phyloP scores from a whole-genome alignment of 2,888 invertebrate genomes.

The Cosmia trapezina region DNA sequence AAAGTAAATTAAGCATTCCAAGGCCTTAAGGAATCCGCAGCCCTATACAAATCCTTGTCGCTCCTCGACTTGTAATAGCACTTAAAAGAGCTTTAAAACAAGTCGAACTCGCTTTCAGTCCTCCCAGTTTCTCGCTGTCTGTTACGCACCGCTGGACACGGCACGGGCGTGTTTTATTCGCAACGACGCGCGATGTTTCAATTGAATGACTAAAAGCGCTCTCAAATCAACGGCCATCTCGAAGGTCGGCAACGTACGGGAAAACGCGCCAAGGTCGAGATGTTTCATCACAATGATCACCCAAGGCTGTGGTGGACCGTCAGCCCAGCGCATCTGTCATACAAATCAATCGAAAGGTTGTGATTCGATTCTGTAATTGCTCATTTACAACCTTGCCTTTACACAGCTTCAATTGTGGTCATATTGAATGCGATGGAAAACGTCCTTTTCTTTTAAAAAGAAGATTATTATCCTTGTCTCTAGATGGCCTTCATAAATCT shows the following conservation, averaged over 20 bases:
- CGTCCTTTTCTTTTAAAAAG: constrained; percentile 5
- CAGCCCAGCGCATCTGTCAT: constrained; percentile 69
- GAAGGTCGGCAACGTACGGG: constrained; percentile 71
- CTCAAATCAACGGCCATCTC: constrained; percentile 62
- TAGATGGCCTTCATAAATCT: constrained; percentile 38
- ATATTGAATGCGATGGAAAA: constrained; percentile 19
- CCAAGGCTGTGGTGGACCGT: constrained; percentile 57
- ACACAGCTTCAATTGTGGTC: constrained; percentile 13
- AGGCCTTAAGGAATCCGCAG: background rate
- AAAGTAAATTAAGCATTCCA: constrained; percentile 15
- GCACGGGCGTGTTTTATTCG: constrained; percentile 22
- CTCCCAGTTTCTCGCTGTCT: constrained; percentile 23
- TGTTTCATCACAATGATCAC: constrained; percentile 53
- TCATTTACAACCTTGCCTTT: constrained; percentile 52
- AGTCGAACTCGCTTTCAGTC: constrained; percentile 23
- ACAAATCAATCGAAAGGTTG: constrained; percentile 71
- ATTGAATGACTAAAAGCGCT: constrained; percentile 52
- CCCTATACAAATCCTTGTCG: constrained; percentile 23
- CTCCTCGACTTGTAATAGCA: constrained; percentile 21
- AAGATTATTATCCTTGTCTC: constrained; percentile 26
- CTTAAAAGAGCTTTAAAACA: constrained; percentile 37
- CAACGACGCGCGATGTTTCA: constrained; percentile 27
- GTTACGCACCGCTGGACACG: constrained; percentile 31
- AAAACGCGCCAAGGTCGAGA: constrained; percentile 70
- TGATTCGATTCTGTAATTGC: constrained; percentile 69